Base-by-base conservation (phyloP, 2,888 invertebrate genomes). In the Agrotis exclamationis region DNA sequence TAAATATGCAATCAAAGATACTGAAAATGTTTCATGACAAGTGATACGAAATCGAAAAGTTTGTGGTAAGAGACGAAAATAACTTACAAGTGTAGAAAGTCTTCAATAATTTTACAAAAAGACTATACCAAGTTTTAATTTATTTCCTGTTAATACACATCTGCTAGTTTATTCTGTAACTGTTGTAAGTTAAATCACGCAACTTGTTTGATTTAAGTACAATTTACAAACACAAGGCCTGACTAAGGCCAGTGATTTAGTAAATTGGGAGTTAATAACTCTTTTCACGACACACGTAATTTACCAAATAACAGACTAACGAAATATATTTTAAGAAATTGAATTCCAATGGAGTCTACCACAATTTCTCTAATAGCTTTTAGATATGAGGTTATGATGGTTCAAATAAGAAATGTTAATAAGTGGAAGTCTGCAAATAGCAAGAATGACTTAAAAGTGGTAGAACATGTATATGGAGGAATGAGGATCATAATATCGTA, bases 231-330 rank as follows among this genome's bases (percentile, higher is more conserved):
- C 3, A 48, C 63, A 67, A 77, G 74, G 74, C 56, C 59, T 16
- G 0, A 18, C 58, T 73, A 24, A 68, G 63, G 67, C n/a, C 63
- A 48, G 5, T 53, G 56, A 44, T 58, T 74, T 44, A 57, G 20
- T 57, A 45, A 68, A 56, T 62, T 57, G 16, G 33, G 7, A 73
- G 18, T 51, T 79, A 76, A 59, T 76, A 54, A 63, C 58, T 45
- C 20, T 48, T 67, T 56, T 67, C 66, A 73, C 44, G 48, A 63
- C n/a, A 44, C 13, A 47, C 39, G 18, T 39, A 16, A 16, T 14
- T 56, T 69, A 54, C 20, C 56, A 57, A 56, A 24, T 50, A 24
- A 45, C 9, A 18, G n/a, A 13, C 13, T n/a, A 33, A 24, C 6
- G 24, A 39, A 51, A 57, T 24, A 50, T 33, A 1, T 48, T 22